A percentile compares a stretch with the other conserved stretches of the same genome.
Conservation (phyloP, 2,888 invertebrate genomes). For the Trissolcus japonicus region DNA sequence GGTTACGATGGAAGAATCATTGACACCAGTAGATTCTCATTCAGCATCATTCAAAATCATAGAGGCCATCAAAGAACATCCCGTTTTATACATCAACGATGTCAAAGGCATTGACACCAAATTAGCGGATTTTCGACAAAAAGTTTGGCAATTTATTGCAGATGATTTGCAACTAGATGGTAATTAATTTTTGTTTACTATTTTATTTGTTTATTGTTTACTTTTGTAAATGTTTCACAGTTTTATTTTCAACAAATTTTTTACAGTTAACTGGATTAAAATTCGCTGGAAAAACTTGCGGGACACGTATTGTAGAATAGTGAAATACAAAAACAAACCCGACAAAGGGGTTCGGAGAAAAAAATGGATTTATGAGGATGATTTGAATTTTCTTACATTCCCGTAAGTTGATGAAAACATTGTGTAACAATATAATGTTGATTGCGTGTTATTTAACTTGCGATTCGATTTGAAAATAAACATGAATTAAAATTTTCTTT, state of each 20-base stretch:
- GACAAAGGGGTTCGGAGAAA: conserved; percentile 69
- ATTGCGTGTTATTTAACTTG: too few species aligned
- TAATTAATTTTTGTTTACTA: conserved; percentile 59
- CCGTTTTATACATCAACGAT: conserved; percentile 72
- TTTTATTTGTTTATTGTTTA: background rate
- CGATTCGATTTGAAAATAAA: background rate
- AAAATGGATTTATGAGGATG: conserved; percentile 74
- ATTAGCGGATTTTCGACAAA: conserved; percentile 72
- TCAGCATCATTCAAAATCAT: conserved; percentile 72
- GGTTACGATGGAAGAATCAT: conserved; percentile 62
- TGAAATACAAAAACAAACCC: conserved; percentile 72
- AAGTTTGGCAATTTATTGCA: conserved; percentile 73
- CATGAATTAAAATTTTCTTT: conserved; percentile 11
- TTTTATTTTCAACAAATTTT: background rate
- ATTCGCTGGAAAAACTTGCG: conserved; percentile 73
- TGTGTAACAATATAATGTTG: too few species aligned
- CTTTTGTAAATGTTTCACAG: background rate
- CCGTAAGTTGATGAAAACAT: conserved; percentile 64
- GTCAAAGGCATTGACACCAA: conserved; percentile 70
- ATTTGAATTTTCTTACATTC: conserved; percentile 71
- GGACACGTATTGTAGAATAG: conserved; percentile 72
- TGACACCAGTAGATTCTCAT: conserved; percentile 71
- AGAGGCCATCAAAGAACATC: conserved; percentile 72
- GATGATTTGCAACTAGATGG: conserved; percentile 72
- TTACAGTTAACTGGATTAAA: conserved; percentile 70